Conservation (phyloP, 2,797 vertebrate genomes). For the Aythya fuligula region DNA sequence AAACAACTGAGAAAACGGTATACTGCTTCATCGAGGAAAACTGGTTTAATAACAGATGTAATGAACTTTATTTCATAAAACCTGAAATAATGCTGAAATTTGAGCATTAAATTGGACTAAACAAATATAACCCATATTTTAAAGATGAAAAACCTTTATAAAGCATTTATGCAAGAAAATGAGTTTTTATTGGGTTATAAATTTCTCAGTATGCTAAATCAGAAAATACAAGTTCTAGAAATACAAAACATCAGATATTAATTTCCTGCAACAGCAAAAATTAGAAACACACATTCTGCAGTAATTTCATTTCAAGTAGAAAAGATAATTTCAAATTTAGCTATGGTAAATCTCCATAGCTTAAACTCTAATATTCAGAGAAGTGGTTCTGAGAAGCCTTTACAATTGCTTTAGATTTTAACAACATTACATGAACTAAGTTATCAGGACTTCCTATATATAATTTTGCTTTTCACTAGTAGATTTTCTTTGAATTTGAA, state of each 20-base stretch:
- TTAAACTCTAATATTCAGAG: not conserved
- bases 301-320: not conserved
- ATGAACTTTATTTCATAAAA: not conserved
- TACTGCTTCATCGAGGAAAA: not conserved
- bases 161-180: not conserved
- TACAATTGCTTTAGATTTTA: not conserved
- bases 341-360: not conserved
- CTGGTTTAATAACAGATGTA: not conserved
- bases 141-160: not conserved
- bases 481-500: not conserved
- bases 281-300: not conserved
- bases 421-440: not conserved
- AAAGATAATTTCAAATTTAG: not conserved
- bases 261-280: not conserved
- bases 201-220: not conserved
- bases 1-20: not conserved
- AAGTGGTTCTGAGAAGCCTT: not conserved
- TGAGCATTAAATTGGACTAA: not conserved
- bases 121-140: not conserved
- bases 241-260: not conserved
- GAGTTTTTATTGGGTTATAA: not conserved
- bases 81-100: not conserved
- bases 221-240: slow-evolving; percentile 27
- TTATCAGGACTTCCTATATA: not conserved
- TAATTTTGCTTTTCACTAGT: not conserved